Conservation (phyloP, 1,140 invertebrate species). For the Drosophila pallidifrons region DNA sequence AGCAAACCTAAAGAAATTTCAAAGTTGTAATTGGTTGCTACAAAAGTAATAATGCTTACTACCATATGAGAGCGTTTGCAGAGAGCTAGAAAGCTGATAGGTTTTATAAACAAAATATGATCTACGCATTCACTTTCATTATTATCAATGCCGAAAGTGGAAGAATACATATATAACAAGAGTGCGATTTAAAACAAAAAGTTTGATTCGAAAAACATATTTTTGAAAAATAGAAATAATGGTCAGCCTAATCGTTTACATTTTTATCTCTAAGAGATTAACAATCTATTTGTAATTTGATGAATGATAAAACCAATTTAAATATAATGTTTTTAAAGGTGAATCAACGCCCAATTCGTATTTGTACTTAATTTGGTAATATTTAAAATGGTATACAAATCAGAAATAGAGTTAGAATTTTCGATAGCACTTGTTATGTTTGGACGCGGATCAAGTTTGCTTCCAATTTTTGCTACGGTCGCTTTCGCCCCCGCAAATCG, state of each 20-base stretch:
- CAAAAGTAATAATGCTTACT: neutral
- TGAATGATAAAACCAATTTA: constrained; percentile 51
- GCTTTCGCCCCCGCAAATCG: no score
- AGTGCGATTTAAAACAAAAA: constrained; percentile 1
- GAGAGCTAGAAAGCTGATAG: neutral
- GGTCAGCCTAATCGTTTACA: constrained; percentile 39
- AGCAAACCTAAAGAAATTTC: constrained; percentile 50
- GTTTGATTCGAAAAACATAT: constrained; percentile 29
- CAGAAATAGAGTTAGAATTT: no score
- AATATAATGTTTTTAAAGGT: constrained; percentile 63
- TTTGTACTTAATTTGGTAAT: constrained; percentile 12
- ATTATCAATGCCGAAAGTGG: neutral
- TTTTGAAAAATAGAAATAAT: constrained; percentile 41
- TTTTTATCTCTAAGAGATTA: constrained; percentile 59
- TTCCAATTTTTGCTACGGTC: no score
- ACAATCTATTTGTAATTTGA: constrained; percentile 54
- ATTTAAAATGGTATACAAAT: neutral
- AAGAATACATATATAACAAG: neutral
- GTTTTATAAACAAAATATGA: neutral
- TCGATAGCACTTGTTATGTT: no score
- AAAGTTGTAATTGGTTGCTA: constrained; percentile 37
- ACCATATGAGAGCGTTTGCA: neutral
- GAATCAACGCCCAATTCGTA: constrained; percentile 17
- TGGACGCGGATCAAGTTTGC: no score
- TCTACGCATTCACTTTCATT: neutral